Base-by-base conservation (phyloP, 2,797 vertebrate genomes). In the Oreonectes daqikongensis region DNA sequence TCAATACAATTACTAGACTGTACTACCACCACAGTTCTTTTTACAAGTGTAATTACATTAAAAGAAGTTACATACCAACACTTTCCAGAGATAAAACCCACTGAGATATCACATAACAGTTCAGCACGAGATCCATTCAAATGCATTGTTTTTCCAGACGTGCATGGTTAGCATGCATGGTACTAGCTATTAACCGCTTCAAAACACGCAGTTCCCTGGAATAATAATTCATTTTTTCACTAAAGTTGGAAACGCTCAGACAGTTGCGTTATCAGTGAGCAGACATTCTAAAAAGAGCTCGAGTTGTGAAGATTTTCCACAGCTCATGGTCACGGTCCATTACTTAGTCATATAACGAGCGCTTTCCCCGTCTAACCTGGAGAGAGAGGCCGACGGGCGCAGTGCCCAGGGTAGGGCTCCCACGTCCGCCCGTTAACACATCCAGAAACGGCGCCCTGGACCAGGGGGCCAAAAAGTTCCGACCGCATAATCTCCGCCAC, bases 311-410 rank as follows among this genome's bases (percentile, higher is more conserved):
- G 79, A 79, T 84, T 86, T 86, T 85, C 84, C 85, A 84, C 71
- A 14, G 73, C 79, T 77, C 72, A 59, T 26, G 72, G 83, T 86
- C 85, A 83, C 63, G 83, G 84, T 79, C 82, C 79, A 87, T 89
- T 86, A 87, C 74, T 46, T 84, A 87, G 89, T 74, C 78, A 68
- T 70, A 87, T 87, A 81, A 85, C 74, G 10, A 82, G 78, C 84
- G 82, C 72, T 84, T 85, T 89, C 86, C 81, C 79, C 81, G 79
- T 60, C 20, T 72, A 75, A 79, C 69, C 70, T 81, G 73, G 66
- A 80, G 71, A 75, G 70, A 55, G 75, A 75, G 68, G 61, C 48
- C 8, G 71, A 67, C 30, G 48, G 84, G 82, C 78, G 6, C 57
- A 65, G 57, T 26, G 78, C 80, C 80, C 67, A 40, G 63, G 64